Evolutionary conservation across 2,888 invertebrate species (phyloP).

Genomic region (Dicyrtoma fusca): DNA sequence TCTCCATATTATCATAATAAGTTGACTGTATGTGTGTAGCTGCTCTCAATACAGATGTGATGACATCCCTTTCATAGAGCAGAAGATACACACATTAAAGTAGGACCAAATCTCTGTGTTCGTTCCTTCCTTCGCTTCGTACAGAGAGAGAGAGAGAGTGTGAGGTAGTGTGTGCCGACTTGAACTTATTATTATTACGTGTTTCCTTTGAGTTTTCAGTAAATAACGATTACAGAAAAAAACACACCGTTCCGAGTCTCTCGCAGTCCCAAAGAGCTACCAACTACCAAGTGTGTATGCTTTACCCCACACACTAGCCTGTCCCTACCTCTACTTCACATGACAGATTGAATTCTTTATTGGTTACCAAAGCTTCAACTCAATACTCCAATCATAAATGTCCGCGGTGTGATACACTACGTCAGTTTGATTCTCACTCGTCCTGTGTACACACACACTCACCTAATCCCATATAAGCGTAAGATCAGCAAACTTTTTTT

Average conservation of each 20-base stretch:
- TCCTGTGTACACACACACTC: background rate
- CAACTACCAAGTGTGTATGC: background rate
- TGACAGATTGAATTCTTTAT: constrained; percentile 38
- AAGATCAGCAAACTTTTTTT: constrained; percentile 1
- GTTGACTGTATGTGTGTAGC: background rate
- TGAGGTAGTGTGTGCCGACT: background rate
- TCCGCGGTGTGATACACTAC: constrained; percentile 36
- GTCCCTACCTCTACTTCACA: too few species aligned
- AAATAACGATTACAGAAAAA: constrained; percentile 26
- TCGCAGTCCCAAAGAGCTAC: background rate
- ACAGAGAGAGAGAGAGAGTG: constrained; percentile 1
- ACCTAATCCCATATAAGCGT: too few species aligned
- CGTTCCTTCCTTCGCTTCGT: too few species aligned
- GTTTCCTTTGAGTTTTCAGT: constrained; percentile 24
- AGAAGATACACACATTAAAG: too few species aligned
- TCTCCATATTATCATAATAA: background rate
- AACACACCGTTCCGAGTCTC: constrained; percentile 10
- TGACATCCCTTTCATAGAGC: too few species aligned
- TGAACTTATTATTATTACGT: constrained; percentile 13
- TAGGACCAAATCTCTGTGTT: too few species aligned
- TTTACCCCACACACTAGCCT: constrained; percentile 15
- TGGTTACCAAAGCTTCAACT: constrained; percentile 24
- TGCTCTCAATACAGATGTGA: too few species aligned
- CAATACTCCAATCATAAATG: constrained; percentile 37
- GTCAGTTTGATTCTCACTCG: constrained; percentile 32